Base-by-base conservation (phyloP, 2,113 vertebrate species). In the Labrus mixtus region DNA sequence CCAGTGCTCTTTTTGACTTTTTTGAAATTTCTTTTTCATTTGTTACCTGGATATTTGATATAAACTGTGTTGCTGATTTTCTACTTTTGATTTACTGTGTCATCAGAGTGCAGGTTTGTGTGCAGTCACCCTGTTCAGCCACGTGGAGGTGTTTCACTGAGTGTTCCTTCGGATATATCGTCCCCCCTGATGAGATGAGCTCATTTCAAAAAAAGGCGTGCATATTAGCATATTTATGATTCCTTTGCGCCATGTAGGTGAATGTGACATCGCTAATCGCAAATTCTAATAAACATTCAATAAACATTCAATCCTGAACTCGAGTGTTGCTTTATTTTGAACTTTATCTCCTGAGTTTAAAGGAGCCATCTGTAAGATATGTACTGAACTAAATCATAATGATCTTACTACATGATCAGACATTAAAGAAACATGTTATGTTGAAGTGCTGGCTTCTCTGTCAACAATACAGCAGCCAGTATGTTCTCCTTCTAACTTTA, bases 241-340 rank as follows among this genome's bases (percentile, higher is more conserved):
- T 91, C 79, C 75, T 88, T 92, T 90, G 87, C 84, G 78, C 84
- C 92, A 90, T 91, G 90, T 91, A 93, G 87, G 82, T 92, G 90
- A 92, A 92, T 91, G 91, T 90, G 83, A 87, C 90, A 93, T 93
- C 69, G 87, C 90, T 92, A 89, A 92, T 76, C 48, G 78, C 76
- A 76, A 90, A 90, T 91, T 93, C 88, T 90, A 95, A 94, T 95
- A 95, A 95, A 94, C 92, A 84, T 90, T 73, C 48, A 95, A 94
- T 94, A 95, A 95, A 94, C 92, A 84, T 90, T 73, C 48, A 89
- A 90, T 88, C 91, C 83, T 71, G 54, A 57, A 0, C 8, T 0
- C 57, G 16, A 20, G 46, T 19, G 7, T 60, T 43, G 62, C 1
- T 51, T 66, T 53, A 20, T 37, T 33, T 62, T n/a, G 79, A 3